Evolutionary conservation across 2,888 invertebrate genomes (phyloP).

Genomic region (Macrosoma leucophasiata): DNA sequence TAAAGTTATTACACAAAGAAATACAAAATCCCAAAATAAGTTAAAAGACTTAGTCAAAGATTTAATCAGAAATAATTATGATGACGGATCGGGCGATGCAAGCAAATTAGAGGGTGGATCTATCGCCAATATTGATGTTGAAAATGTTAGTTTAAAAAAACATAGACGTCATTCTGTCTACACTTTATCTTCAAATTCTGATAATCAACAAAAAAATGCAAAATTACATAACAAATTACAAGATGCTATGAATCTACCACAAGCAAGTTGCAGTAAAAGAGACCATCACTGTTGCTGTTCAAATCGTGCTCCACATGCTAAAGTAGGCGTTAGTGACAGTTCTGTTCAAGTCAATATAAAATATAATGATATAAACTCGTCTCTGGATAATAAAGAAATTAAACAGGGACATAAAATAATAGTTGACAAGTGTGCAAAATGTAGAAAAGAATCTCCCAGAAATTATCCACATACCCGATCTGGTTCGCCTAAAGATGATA

Average conservation of each 20-base stretch:
- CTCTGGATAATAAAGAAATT: constrained; percentile 13
- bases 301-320: constrained; percentile 35
- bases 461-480: constrained; percentile 27
- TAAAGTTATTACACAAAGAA: constrained; percentile 33
- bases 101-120: constrained; percentile 56
- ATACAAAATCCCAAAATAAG: constrained; percentile 38
- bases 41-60: constrained; percentile 60
- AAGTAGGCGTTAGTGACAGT: constrained; percentile 44
- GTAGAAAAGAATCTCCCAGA: constrained; percentile 24
- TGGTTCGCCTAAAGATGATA: constrained; percentile 32
- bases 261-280: constrained; percentile 36
- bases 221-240: constrained; percentile 42
- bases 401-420: constrained; percentile 13
- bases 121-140: constrained; percentile 34
- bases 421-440: constrained; percentile 19
- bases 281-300: constrained; percentile 46
- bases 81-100: constrained; percentile 68
- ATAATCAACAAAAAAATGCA: constrained; percentile 36
- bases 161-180: constrained; percentile 64
- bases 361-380: constrained; percentile 23
- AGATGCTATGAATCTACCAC: constrained; percentile 34
- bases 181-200: constrained; percentile 58
- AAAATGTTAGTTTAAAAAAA: constrained; percentile 33
- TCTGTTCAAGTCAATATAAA: constrained; percentile 52
- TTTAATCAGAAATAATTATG: constrained; percentile 60